These are phyloP conservation scores for Aphelenchoides avenae DNA, from an alignment of 1,140 invertebrate genomes.

Conservation along the genomic window DNA sequence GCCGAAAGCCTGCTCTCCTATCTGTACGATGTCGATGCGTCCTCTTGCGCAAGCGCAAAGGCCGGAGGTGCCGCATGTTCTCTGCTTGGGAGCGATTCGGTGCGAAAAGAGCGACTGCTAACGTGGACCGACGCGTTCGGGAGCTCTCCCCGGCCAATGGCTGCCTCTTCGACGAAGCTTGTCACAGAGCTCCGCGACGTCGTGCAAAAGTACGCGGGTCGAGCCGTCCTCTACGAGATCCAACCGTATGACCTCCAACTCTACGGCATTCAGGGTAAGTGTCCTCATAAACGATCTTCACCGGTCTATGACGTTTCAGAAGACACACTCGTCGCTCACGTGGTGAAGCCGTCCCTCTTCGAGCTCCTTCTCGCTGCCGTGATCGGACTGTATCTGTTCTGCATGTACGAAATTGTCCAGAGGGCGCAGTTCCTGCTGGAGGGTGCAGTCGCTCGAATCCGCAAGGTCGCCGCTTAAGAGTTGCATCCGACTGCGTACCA, in stretches of 20 bases:
- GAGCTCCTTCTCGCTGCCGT: conserved; percentile 84
- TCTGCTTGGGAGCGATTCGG: conserved; percentile 16
- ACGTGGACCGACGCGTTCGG: conserved; percentile 37
- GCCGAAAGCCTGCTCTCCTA: conserved; percentile 33
- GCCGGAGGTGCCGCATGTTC: conserved; percentile 24
- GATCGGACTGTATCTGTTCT: conserved; percentile 75
- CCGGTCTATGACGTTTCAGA: conserved; percentile 29
- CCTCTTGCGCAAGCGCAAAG: conserved; percentile 9
- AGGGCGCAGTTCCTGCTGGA: conserved; percentile 32
- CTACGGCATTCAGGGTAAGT: conserved; percentile 31
- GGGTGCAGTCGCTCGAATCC: conserved; percentile 6
- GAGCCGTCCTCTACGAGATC: conserved; percentile 23
- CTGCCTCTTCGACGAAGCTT: conserved; percentile 7
- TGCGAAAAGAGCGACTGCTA: conserved; percentile 10
- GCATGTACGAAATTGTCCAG: conserved; percentile 67
- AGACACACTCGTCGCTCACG: conserved; percentile 61
- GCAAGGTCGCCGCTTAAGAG: background rate
- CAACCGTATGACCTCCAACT: conserved; percentile 29
- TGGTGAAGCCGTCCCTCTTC: conserved; percentile 93
- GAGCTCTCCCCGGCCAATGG: conserved; percentile 31
- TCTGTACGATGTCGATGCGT: conserved; percentile 30
- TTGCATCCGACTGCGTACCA: background rate
- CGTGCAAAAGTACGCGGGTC: conserved; percentile 26
- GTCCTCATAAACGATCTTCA: conserved; percentile 7
- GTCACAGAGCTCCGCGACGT: conserved; percentile 31